Evolutionary conservation across 2,888 invertebrate species (phyloP).

Genomic region (Epinotia ramella): DNA sequence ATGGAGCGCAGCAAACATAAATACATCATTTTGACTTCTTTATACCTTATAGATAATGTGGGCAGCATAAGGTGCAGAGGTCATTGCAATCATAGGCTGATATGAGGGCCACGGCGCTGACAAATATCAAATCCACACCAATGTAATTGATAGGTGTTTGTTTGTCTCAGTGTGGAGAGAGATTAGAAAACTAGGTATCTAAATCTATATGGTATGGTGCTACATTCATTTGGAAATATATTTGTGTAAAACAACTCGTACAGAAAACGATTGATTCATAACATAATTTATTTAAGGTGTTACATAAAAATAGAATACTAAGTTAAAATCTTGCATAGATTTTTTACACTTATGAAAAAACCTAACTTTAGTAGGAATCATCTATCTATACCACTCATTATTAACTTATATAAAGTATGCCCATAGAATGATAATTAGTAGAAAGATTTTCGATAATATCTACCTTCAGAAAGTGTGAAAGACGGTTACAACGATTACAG

Average conservation of each 20-base stretch:
- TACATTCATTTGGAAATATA: too few relatives aligned
- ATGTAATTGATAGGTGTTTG: constrained; percentile 37
- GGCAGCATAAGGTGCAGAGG: constrained; percentile 71
- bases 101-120: constrained; percentile 67
- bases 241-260: too few relatives aligned
- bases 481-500: background rate
- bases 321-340: background rate
- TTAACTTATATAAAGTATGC: background rate
- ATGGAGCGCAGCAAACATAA: constrained; percentile 58
- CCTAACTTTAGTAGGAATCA: background rate
- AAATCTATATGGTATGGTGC: too few relatives aligned
- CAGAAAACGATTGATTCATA: too few relatives aligned
- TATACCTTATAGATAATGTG: constrained; percentile 77
- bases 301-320: background rate
- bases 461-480: constrained; percentile 20
- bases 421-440: constrained; percentile 8
- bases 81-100: constrained; percentile 80
- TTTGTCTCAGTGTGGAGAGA: constrained; percentile 16
- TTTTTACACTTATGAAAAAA: background rate
- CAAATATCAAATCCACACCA: constrained; percentile 66
- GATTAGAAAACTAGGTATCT: constrained; percentile 19
- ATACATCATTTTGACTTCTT: constrained; percentile 76
- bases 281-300: background rate
- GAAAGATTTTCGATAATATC: constrained; percentile 20
- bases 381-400: background rate